Evolutionary conservation across 2,888 invertebrate genomes (phyloP), one percentile per base, ranked within the genome.

Genomic region (Himalopsyche japonica): DNA sequence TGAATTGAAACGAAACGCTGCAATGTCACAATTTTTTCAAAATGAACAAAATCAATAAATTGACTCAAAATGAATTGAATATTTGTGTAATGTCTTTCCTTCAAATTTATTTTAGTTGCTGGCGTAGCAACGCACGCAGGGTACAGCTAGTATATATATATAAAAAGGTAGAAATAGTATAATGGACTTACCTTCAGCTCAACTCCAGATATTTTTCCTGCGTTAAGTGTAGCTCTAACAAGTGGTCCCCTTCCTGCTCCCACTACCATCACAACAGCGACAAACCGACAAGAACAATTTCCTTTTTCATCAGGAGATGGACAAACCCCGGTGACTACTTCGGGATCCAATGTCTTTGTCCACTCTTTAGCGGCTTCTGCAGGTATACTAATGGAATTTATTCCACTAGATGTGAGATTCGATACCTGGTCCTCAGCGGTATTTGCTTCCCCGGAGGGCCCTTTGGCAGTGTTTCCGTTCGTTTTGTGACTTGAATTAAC

Each of bases 171-270:
- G n/a, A n/a, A n/a, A n/a, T n/a, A n/a, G n/a, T n/a, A 12, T 2
- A 7, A 12, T 43, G 43, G 47, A n/a, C 77, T 48, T 76, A 87
- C 91, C 88, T 94, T 94, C 12, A 97, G 92, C 88, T 93, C 92
- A 20, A 94, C 90, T 34, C 93, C 92, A 0, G 96, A 92, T 87
- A 94, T 92, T 85, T 92, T 91, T 86, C 93, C 92, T 10, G 99
- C 98, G 90, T 96, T 95, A 2, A 99, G 90, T 80, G 97, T 94
- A n/a, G 97, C 96, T 88, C 96, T 94, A 3, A 99, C 98, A 81
- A 99, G 91, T 0, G 99, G 99, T 0, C 99, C 99, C 88, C 99
- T 93, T 0, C 99, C 98, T 76, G 98, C 98, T 15, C 98, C 98
- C 43, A 98, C 94, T 15, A 98, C 96, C 96, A 98, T 98, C 30